A percentile compares a stretch with the other conserved stretches of the same genome.
phyloP scores from a whole-genome alignment of 2,797 vertebrate species.

The Eulemur mongoz region DNA sequence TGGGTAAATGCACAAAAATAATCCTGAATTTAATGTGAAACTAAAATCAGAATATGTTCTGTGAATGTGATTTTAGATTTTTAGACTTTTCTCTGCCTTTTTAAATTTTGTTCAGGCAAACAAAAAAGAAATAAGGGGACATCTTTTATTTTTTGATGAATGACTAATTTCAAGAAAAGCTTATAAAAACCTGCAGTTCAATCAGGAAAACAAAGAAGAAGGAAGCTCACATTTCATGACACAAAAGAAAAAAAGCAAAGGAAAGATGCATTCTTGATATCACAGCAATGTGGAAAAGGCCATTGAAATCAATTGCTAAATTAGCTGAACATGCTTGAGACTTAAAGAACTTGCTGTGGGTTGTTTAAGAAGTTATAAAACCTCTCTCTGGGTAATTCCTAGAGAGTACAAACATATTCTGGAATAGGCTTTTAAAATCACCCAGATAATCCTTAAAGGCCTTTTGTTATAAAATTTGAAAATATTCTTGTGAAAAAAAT shows the following conservation, averaged over 20 bases:
- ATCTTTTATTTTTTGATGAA: background rate
- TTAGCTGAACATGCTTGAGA: background rate
- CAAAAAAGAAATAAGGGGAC: background rate
- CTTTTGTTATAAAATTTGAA: constrained; percentile 6
- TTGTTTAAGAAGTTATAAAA: background rate
- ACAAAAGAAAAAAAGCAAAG: background rate
- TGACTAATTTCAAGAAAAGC: background rate
- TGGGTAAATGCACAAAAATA: background rate
- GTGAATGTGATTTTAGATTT: background rate
- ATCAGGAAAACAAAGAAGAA: background rate
- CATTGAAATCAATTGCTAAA: background rate
- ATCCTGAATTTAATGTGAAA: background rate
- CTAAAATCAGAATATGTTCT: background rate
- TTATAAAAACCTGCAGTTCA: background rate
- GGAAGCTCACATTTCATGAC: background rate
- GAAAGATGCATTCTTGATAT: background rate
- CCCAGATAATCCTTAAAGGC: background rate
- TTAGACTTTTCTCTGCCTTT: background rate
- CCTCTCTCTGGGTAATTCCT: background rate
- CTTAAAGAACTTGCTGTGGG: background rate
- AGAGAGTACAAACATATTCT: background rate
- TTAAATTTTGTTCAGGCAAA: background rate
- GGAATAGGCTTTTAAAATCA: background rate
- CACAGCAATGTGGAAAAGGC: background rate
- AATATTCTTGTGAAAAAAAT: background rate